phyloP scores from a whole-genome alignment of 2,888 invertebrate species.

The Troilus luridus region DNA sequence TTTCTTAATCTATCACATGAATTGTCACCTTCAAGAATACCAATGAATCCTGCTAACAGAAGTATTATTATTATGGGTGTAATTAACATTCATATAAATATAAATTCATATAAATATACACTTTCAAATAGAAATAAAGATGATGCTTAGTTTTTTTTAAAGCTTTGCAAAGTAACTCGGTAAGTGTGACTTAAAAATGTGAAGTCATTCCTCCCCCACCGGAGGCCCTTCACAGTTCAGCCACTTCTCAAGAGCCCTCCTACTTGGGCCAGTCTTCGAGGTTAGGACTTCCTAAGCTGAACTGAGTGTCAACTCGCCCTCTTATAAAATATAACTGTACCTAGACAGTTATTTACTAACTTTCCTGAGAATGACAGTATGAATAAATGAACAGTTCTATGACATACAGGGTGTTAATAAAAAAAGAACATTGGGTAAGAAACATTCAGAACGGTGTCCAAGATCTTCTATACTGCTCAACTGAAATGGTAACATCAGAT shows the following conservation, averaged over 20 bases:
- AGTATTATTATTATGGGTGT: neutral
- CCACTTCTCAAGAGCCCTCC: neutral
- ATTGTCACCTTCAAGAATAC: too few species aligned
- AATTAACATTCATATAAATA: neutral
- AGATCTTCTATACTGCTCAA: too few species aligned
- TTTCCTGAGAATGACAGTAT: too few species aligned
- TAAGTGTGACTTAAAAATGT: neutral
- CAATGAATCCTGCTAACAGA: neutral
- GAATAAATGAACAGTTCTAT: too few species aligned
- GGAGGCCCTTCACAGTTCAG: neutral
- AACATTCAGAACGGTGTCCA: too few species aligned
- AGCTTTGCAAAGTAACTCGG: neutral
- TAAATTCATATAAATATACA: neutral
- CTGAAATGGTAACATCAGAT: too few species aligned
- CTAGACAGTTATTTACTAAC: too few species aligned
- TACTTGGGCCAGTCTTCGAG: neutral
- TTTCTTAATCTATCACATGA: too few species aligned
- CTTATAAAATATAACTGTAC: neutral
- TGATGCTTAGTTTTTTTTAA: neutral
- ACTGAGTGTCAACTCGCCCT: neutral
- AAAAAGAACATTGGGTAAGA: too few species aligned
- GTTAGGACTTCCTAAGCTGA: neutral
- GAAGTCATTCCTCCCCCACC: neutral
- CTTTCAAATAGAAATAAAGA: neutral
- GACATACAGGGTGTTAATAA: too few species aligned